Evolutionary conservation across 2,888 invertebrate species (phyloP), one percentile per base, ranked within the genome.

Genomic region (Hirudinaria manillensis): DNA sequence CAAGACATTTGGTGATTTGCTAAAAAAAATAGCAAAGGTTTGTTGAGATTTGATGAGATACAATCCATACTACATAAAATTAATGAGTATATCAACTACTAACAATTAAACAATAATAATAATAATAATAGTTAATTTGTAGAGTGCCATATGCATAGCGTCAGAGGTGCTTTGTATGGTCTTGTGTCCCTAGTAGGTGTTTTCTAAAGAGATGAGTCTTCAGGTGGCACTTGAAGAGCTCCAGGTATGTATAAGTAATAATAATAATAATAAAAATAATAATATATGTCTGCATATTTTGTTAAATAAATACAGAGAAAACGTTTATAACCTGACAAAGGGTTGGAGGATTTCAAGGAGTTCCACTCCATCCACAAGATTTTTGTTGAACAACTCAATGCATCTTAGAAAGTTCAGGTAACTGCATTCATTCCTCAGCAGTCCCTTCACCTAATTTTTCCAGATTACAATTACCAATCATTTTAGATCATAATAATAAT

Each of bases 381-480:
- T 74, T 97, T 91, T 87, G 81, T 95, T 97, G 87, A 93, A 98
- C 29, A 99, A 88, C 3, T 92, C 90, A 78, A 98, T 87, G 86
- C 95, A 95, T 79, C 96, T 90, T 70, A 98, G 87, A 82, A 98
- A 97, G 86, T 97, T 97, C 79, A 95, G 93, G 83, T 97, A 98
- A 0, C 94, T 93, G 80, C 94, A 93, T 78, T 91, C 91, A 78
- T 90, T 73, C 34, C 74, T 75, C 76, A 77, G 76, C 51, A 45
- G 51, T 34, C 32, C 34, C 38, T 32, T 75, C 70, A 70, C 76
- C 76, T 77, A 77, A 74, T 24, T 68, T 24, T 32, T 65, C 45
- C 45, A 38, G 67, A 24, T 7, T 45, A 66, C 2, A 29, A 32
- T 24, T 27, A 67, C 45, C 45, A 34, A 27, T 38, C 24, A 75